Evolutionary conservation across 2,797 vertebrate species (phyloP).

Genomic region (Simalia tracyae): DNA sequence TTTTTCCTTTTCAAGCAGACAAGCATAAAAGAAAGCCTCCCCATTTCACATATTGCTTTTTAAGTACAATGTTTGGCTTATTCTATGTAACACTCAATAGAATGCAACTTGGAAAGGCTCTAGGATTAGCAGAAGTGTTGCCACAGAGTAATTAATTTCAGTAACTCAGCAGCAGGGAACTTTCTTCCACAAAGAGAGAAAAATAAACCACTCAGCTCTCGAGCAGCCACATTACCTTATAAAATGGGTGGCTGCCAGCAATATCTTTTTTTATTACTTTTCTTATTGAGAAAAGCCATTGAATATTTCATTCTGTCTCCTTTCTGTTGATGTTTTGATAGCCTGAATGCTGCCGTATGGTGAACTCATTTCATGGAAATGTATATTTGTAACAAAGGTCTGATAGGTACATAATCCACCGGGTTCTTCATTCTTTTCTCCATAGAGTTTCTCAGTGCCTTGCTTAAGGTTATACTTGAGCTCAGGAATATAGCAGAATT

Average conservation of each 20-base stretch:
- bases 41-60: not conserved
- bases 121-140: slow-evolving; percentile 48
- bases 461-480: slow-evolving; percentile 3
- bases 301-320: slow-evolving; percentile 61
- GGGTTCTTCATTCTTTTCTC: slow-evolving; percentile 16
- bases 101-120: slow-evolving; percentile 36
- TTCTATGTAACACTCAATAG: slow-evolving; percentile 40
- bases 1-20: not conserved
- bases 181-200: slow-evolving; percentile 23
- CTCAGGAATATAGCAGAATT: not conserved
- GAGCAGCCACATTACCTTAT: slow-evolving; percentile 47
- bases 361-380: slow-evolving; percentile 51
- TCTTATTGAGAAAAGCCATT: slow-evolving; percentile 50
- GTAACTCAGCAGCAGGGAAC: slow-evolving; percentile 49
- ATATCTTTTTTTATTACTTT: slow-evolving; percentile 56
- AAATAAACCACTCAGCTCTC: slow-evolving; percentile 21
- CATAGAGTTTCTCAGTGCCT: slow-evolving; percentile 2
- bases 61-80: slow-evolving; percentile 27
- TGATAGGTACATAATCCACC: slow-evolving; percentile 29
- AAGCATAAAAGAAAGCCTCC: not conserved
- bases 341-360: slow-evolving; percentile 26
- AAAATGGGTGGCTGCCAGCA: slow-evolving; percentile 43
- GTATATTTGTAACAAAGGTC: slow-evolving; percentile 35
- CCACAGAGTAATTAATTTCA: slow-evolving; percentile 59
- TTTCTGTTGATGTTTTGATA: slow-evolving; percentile 57